Evolutionary conservation across 2,888 invertebrate species (phyloP).

Genomic region (Tenthredo scrophulariae): DNA sequence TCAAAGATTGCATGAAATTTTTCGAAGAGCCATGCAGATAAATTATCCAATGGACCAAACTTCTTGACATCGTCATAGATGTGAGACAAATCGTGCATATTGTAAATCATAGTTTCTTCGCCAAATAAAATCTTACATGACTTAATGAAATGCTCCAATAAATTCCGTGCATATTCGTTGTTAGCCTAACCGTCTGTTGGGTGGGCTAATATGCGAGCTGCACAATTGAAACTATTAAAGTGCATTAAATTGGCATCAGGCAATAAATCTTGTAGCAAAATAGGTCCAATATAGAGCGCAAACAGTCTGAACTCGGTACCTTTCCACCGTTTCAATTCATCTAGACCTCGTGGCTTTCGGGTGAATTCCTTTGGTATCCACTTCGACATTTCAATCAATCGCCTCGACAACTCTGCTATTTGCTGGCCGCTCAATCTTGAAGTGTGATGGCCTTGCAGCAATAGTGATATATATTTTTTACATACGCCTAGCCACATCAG

Average conservation of each 20-base stretch:
- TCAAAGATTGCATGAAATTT: constrained; percentile 58
- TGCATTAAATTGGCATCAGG: constrained; percentile 34
- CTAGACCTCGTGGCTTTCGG: too few species aligned
- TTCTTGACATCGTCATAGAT: constrained; percentile 57
- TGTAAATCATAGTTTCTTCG: constrained; percentile 55
- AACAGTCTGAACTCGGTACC: constrained; percentile 56
- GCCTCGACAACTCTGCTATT: too few species aligned
- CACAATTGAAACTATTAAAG: constrained; percentile 54
- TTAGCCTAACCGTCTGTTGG: constrained; percentile 37
- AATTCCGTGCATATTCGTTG: constrained; percentile 53
- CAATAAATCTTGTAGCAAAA: constrained; percentile 39
- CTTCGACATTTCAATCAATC: too few species aligned
- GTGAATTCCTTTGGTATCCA: too few species aligned
- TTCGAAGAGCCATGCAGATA: constrained; percentile 60
- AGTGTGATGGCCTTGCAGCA: too few species aligned
- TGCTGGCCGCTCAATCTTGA: too few species aligned
- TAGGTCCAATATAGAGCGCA: constrained; percentile 55
- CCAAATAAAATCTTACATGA: constrained; percentile 57
- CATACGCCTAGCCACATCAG: too few species aligned
- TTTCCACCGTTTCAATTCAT: constrained; percentile 33
- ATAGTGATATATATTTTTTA: too few species aligned
- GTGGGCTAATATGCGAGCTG: constrained; percentile 53
- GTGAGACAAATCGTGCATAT: constrained; percentile 61
- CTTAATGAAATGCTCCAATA: constrained; percentile 59
- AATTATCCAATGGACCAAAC: constrained; percentile 58